Evolutionary conservation across 2,888 invertebrate species (phyloP), one percentile per base, ranked within the genome.

Genomic region (Steinernema hermaphroditum): DNA sequence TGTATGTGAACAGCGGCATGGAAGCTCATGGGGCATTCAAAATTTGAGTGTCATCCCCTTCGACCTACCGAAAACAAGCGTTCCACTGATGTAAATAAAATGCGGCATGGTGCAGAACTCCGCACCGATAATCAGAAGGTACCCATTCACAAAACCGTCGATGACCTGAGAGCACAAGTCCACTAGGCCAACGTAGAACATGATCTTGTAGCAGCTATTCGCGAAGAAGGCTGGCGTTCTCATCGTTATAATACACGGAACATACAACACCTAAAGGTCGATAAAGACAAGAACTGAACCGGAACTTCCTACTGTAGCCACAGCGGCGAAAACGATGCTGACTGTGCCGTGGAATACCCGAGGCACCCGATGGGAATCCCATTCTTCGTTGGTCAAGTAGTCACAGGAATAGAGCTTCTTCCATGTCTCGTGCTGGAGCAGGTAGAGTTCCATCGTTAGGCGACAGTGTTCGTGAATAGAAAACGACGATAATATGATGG

Each of bases 201-300:
- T 74, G 43, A 76, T 76, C 57, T 76, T 76, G 72, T 74, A 76
- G 44, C 76, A 76, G 29, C 74, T 70, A 14, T 72, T 46, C 0
- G 69, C 41, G 43, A 68, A 68, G 34, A 76, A 72, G 22, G 74
- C 76, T n/a, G 46, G 50, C 12, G 71, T 70, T 9, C 46, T 44
- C 72, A 76, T 74, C 2, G 69, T 57, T 1, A 44, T 32, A 6
- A 76, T 70, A 41, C 74, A 76, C 1, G 76, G 76, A 34, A 76
- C 37, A 68, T 72, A 76, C 12, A 74, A 46, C 24, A 73, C 12
- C 62, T 62, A 16, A 34, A 62, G 4, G 4, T 12, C 37, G 12
- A 8, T 12, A 37, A 37, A 12, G 12, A 37, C 6, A 62, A 29
- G n/a, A n/a, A n/a, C n/a, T n/a, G n/a, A n/a, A n/a, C n/a, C n/a